A percentile compares a stretch with the other conserved stretches of the same genome.
phyloP scores from a whole-genome alignment of 2,113 vertebrate species.

The Condylura cristata region DNA sequence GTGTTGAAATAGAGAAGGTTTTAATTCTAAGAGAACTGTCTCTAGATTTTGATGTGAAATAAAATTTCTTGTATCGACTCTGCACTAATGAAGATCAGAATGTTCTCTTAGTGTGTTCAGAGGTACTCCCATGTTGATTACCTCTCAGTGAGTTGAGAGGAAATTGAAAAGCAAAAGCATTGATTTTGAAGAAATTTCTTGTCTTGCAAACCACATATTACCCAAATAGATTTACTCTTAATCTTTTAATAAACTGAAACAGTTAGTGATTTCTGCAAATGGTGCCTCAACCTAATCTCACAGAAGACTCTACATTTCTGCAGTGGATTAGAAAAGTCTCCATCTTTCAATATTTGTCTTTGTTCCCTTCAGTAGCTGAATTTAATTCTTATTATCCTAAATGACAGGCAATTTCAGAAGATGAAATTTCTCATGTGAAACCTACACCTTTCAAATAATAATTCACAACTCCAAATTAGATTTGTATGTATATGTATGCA shows the following conservation, averaged over 20 bases:
- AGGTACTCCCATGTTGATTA: slow-evolving; percentile 70
- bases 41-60: slow-evolving; percentile 62
- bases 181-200: slow-evolving; percentile 79
- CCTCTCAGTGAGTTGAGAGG: slow-evolving; percentile 68
- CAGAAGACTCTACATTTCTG: slow-evolving; percentile 46
- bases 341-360: slow-evolving; percentile 71
- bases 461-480: slow-evolving; percentile 75
- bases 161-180: slow-evolving; percentile 76
- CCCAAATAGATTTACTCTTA: slow-evolving; percentile 81
- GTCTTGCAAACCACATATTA: slow-evolving; percentile 72
- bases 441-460: slow-evolving; percentile 72
- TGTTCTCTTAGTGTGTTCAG: slow-evolving; percentile 64
- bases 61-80: slow-evolving; percentile 62
- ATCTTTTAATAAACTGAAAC: slow-evolving; percentile 83
- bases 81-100: slow-evolving; percentile 75
- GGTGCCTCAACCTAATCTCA: slow-evolving; percentile 69
- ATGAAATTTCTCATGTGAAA: slow-evolving; percentile 68
- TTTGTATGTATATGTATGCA: background rate
- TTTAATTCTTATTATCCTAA: slow-evolving; percentile 78
- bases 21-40: slow-evolving; percentile 55
- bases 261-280: slow-evolving; percentile 79
- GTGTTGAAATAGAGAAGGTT: slow-evolving; percentile 30
- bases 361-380: slow-evolving; percentile 69
- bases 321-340: slow-evolving; percentile 67
- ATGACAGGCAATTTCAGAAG: slow-evolving; percentile 66